Percentiles rank a stretch among this genome's conserved stretches.
Conservation (phyloP, 2,113 vertebrate species). For the Sylvietta virens region DNA sequence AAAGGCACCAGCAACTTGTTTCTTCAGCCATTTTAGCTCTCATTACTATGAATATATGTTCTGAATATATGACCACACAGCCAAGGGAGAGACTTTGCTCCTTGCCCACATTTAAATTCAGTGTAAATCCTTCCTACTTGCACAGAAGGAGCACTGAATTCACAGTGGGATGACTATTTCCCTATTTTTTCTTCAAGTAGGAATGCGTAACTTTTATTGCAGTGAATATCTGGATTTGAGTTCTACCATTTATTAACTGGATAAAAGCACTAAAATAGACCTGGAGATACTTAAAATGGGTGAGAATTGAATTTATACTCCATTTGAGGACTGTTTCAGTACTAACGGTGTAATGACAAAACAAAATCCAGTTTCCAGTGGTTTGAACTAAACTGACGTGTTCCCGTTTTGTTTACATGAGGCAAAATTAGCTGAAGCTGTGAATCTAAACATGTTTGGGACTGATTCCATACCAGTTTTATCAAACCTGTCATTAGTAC, state of each 20-base stretch:
- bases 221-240: not conserved
- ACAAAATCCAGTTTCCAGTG: not conserved
- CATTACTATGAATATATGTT: not conserved
- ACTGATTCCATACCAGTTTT: not conserved
- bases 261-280: not conserved
- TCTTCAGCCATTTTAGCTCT: not conserved
- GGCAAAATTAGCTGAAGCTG: conserved; percentile 25
- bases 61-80: not conserved
- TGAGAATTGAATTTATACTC: not conserved
- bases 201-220: not conserved
- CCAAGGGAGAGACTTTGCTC: rapidly evolving
- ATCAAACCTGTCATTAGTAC: not conserved
- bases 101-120: not conserved
- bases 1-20: not conserved
- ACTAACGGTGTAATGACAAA: not conserved
- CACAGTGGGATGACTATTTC: not conserved
- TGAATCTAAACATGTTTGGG: conserved; percentile 15
- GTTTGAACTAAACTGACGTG: not conserved
- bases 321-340: not conserved
- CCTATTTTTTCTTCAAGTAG: not conserved
- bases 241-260: not conserved
- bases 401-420: not conserved
- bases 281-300: not conserved
- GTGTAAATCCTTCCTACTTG: not conserved
- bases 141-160: not conserved